Conservation (phyloP, 2,797 vertebrate species). For the Takifugu rubripes region DNA sequence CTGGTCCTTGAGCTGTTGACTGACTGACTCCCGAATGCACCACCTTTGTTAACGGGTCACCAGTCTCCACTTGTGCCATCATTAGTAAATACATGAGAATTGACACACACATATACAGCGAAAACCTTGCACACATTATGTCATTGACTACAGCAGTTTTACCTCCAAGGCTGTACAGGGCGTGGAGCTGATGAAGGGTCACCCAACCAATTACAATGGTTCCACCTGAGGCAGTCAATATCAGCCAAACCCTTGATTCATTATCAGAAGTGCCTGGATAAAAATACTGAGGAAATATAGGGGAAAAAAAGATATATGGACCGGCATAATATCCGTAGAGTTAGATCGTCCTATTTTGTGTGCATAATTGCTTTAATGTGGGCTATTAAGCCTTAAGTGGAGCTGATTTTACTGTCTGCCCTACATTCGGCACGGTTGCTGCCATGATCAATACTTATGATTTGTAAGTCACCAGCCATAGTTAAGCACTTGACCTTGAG, state of each 20-base stretch:
- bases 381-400: slow-evolving; percentile 94
- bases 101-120: slow-evolving; percentile 69
- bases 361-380: slow-evolving; percentile 93
- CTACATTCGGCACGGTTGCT: slow-evolving; percentile 83
- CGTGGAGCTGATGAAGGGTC: slow-evolving; percentile 54
- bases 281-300: slow-evolving; percentile 60
- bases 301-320: slow-evolving; percentile 70
- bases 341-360: slow-evolving; percentile 81
- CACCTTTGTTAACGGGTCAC: slow-evolving; percentile 78
- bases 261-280: slow-evolving; percentile 70
- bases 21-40: slow-evolving; percentile 66
- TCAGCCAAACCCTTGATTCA: slow-evolving; percentile 76
- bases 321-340: slow-evolving; percentile 71
- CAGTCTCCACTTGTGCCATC: slow-evolving; percentile 44
- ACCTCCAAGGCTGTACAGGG: slow-evolving; percentile 53
- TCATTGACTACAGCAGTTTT: slow-evolving; percentile 55
- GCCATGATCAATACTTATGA: slow-evolving; percentile 91
- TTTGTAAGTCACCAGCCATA: slow-evolving; percentile 86
- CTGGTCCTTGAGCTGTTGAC: slow-evolving; percentile 79
- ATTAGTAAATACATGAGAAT: slow-evolving; percentile 78
- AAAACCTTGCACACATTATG: slow-evolving; percentile 66
- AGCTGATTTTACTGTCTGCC: slow-evolving; percentile 88
- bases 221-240: slow-evolving; percentile 72
- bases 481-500: slow-evolving; percentile 85
- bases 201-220: slow-evolving; percentile 74